These are phyloP conservation scores for Agrochola lychnidis DNA, from an alignment of 2,888 invertebrate genomes.

Conservation along the genomic window DNA sequence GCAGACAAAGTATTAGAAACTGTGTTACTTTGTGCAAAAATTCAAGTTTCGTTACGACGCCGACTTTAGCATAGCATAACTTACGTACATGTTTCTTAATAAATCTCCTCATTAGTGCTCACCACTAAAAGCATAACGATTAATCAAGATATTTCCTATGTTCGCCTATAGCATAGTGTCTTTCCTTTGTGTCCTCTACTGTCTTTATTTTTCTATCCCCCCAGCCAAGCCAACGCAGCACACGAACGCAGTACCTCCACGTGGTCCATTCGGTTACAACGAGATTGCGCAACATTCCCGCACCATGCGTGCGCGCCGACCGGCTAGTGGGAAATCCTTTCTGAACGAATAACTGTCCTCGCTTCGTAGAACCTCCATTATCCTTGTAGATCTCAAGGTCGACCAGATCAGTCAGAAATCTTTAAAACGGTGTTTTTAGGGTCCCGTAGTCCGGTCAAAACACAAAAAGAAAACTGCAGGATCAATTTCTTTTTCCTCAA, in stretches of 20 bases:
- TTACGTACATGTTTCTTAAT: not conserved
- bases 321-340: constrained; percentile 55
- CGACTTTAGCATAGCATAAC: not conserved
- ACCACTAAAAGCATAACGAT: not conserved
- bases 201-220: not conserved
- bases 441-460: not conserved
- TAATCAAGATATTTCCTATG: not conserved
- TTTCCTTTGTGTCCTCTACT: too few relatives aligned
- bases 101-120: not conserved
- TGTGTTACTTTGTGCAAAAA: not conserved
- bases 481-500: not conserved
- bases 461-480: not conserved
- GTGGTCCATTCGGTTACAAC: constrained; percentile 26
- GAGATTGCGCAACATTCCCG: constrained; percentile 62
- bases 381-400: constrained; percentile 58
- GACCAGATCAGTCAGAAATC: constrained; percentile 26
- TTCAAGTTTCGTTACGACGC: not conserved
- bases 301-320: constrained; percentile 40
- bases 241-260: constrained; percentile 19
- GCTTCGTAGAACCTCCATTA: constrained; percentile 50
- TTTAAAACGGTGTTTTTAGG: constrained; percentile 20
- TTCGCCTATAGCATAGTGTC: not conserved
- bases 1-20: not conserved
- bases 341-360: constrained; percentile 48
- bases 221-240: constrained; percentile 26